These are phyloP conservation scores for Gymnogyps californianus DNA, from an alignment of 2,113 vertebrate genomes.

Conservation along the genomic window DNA sequence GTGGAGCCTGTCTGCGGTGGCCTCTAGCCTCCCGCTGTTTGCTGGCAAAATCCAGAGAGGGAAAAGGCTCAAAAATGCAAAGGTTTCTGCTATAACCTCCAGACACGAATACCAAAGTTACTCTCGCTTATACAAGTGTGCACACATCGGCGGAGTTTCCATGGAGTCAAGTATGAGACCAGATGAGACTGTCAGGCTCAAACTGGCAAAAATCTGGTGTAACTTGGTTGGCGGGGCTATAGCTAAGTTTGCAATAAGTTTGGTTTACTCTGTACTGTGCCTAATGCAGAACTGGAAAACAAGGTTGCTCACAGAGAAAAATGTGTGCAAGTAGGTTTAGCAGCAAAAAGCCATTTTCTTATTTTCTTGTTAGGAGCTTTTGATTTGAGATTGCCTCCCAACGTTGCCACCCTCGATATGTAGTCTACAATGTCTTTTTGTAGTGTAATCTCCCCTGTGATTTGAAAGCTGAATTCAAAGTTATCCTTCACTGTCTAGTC, in stretches of 20 bases:
- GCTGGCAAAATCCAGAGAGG: background rate
- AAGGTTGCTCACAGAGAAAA: background rate
- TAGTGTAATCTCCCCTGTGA: background rate
- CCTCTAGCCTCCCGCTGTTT: background rate
- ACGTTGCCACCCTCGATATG: rapidly evolving
- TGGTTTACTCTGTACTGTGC: background rate
- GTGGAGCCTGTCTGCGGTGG: background rate
- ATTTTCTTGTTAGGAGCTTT: background rate
- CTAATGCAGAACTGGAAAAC: background rate
- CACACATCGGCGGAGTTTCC: rapidly evolving
- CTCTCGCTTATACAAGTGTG: background rate
- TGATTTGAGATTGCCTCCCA: background rate
- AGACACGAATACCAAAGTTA: background rate
- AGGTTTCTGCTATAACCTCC: background rate
- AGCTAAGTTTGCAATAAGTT: background rate
- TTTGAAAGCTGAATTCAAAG: background rate
- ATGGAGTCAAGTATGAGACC: background rate
- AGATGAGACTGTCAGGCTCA: background rate
- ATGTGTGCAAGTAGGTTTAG: background rate
- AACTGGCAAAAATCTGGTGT: background rate
- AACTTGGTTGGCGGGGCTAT: rapidly evolving
- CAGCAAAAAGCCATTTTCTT: background rate
- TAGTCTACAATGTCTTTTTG: background rate
- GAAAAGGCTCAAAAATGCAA: background rate
- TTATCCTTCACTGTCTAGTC: background rate